Conservation (phyloP, 2,888 invertebrate species). For the Mesochorus sp. region DNA sequence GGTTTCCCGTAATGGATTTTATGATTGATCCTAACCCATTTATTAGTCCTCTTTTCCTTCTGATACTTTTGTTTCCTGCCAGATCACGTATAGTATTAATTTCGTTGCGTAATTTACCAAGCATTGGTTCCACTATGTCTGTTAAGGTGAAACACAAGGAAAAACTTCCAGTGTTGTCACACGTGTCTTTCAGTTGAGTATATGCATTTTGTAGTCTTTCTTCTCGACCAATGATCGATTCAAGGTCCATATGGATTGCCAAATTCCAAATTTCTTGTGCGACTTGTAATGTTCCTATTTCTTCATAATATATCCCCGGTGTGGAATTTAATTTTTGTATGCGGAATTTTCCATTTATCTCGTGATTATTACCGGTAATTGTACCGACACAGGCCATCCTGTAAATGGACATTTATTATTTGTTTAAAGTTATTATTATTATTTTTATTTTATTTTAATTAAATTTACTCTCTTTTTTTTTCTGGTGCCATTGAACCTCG, state of each 20-base stretch:
- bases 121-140: neutral
- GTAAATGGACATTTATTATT: no score
- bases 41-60: neutral
- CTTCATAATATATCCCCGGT: neutral
- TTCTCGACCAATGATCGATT: neutral
- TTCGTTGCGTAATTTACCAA: neutral
- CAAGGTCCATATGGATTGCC: neutral
- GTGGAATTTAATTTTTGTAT: neutral
- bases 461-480: no score
- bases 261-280: neutral
- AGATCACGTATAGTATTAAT: neutral
- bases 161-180: no score
- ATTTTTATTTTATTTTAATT: no score
- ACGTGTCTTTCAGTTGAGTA: no score
- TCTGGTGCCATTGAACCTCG: no score
- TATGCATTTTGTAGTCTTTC: neutral
- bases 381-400: no score
- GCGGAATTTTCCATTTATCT: neutral
- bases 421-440: no score
- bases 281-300: neutral
- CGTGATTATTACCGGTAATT: no score
- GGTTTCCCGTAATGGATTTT: neutral
- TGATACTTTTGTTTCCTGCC: neutral
- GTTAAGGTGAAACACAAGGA: no score
- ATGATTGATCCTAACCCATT: neutral